Percentiles rank a stretch among this genome's conserved stretches.
Evolutionary conservation across 2,113 vertebrate species (phyloP).

Genomic region (Erpornis zantholeuca): DNA sequence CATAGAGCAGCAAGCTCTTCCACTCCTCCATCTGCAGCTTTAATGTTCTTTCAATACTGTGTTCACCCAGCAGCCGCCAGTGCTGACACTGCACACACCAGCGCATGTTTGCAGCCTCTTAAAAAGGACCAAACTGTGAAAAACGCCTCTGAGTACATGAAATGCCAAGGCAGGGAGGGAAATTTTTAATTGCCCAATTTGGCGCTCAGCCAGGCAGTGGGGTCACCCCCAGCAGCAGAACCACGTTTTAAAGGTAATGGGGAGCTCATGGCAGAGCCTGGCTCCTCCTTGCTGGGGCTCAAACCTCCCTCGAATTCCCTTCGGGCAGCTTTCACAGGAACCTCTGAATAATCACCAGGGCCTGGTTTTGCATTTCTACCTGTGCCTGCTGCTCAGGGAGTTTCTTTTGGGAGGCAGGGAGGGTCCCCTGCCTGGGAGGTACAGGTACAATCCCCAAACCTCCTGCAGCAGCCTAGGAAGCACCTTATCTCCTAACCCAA

Average conservation of each 20-base stretch:
- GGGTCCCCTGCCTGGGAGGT: not conserved
- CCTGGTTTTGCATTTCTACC: not conserved
- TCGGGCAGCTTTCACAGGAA: not conserved
- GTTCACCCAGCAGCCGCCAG: not conserved
- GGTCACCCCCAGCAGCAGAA: not conserved
- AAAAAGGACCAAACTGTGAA: not conserved
- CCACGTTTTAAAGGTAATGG: not conserved
- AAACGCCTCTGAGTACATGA: not conserved
- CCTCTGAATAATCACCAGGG: not conserved
- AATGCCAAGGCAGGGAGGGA: not conserved
- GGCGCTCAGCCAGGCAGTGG: not conserved
- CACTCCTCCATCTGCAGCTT: not conserved
- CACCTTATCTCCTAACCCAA: not conserved
- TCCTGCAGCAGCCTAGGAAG: not conserved
- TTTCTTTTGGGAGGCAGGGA: not conserved
- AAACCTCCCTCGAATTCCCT: not conserved
- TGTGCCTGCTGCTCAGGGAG: not conserved
- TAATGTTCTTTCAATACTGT: not conserved
- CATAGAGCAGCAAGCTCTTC: not conserved
- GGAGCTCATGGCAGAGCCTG: not conserved
- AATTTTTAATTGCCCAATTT: not conserved
- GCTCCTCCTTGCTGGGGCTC: not conserved
- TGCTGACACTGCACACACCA: not conserved
- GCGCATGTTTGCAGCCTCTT: not conserved
- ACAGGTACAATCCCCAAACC: not conserved